Evolutionary conservation across 2,113 vertebrate species (phyloP), one percentile per base, ranked within the genome.

Genomic region (Azemiops feae): DNA sequence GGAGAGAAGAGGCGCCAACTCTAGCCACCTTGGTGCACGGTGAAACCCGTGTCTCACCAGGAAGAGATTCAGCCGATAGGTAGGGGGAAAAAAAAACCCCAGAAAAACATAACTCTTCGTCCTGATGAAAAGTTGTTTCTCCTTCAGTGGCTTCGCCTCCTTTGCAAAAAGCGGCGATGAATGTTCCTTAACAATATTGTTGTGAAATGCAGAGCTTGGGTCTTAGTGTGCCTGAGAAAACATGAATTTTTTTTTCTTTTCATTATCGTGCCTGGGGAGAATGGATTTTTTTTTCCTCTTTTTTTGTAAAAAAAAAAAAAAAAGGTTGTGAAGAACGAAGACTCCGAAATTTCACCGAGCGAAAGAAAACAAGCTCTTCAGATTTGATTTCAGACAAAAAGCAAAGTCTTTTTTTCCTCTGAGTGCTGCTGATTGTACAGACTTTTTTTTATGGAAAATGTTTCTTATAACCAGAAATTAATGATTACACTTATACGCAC

Each of bases 381-480:
- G 91, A 85, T 25, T 0, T n/a, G 39, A 74, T 8, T 88, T 93
- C 8, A 0, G 0, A 2, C 92, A 89, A 81, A 94, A 92, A 1
- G 88, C 54, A 52, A 7, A 0, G 0, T 2, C 10, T 18, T 23
- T 58, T n/a, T 10, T 52, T 16, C 54, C 52, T 43, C 86, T 50
- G 50, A 69, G 12, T 60, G 0, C 0, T 55, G 3, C 27, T 0
- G 81, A 90, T 47, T 97, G 95, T 96, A 96, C 88, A 95, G 94
- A 85, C 60, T 93, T 89, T 69, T 89, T 69, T 10, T 91, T 47
- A 92, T 96, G 87, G 95, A 94, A 81, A 95, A 93, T 93, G 91
- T 64, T 95, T 93, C 92, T 92, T 91, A 94, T 96, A 95, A 92
- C 87, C 93, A 90, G 95, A 52, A 39, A 91, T 11, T 55, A 94